Evolutionary conservation across 2,797 vertebrate genomes (phyloP), one percentile per base, ranked within the genome.

Genomic region (Lacerta bilineata): DNA sequence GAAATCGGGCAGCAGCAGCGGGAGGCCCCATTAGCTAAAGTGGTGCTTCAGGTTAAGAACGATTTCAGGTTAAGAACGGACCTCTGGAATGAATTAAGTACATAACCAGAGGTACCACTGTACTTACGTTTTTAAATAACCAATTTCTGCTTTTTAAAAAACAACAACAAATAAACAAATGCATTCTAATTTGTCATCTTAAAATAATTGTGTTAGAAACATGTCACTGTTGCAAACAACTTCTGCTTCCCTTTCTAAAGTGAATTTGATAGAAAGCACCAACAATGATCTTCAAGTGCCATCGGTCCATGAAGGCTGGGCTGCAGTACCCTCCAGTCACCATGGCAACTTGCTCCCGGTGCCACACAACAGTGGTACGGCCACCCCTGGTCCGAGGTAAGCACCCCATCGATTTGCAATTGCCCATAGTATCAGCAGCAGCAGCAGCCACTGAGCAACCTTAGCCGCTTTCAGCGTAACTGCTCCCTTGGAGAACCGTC

Each of bases 231-330:
- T 39, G 50, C 69, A 89, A 71, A 95, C 15, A 0, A 77, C 74
- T 91, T 94, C 93, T 93, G 15, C 89, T 84, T 4, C 89, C 29
- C 11, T 64, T 41, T 64, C 50, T 20, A 8, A 93, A 98, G 97
- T 97, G 93, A 97, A 97, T 91, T 94, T 98, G 84, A 91, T 97
- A 92, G 97, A 98, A 85, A 96, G 88, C 92, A 96, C 97, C 66
- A 96, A 95, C 91, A 97, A 93, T 86, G 97, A 97, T 29, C 95
- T 98, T 90, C 98, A 97, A 95, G 95, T 98, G 84, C 97, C 98
- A 88, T 94, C 98, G 15, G 97, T 96, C 91, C 96, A 97, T 0
- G 98, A 99, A 18, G 95, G 96, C 77, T 98, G 98, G 98, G 96
- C 97, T 81, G 95, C 97, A 64, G 94, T 98, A 66, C 95, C 98